Conservation (phyloP, 2,888 invertebrate genomes). For the Rhagonycha lutea region DNA sequence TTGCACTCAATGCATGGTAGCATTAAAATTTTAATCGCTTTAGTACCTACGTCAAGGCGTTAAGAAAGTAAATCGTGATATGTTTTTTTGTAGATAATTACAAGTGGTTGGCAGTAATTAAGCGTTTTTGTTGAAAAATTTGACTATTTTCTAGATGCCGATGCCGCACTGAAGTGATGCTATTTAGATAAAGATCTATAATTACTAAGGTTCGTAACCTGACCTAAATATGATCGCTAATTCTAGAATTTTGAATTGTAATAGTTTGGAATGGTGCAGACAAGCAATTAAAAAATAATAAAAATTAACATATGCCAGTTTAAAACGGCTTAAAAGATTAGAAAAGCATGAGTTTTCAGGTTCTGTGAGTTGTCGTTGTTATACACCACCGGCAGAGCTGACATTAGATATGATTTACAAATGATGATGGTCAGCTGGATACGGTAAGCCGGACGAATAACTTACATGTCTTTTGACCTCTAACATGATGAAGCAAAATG, state of each 20-base stretch:
- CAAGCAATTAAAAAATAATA: constrained; percentile 9
- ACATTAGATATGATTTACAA: constrained; percentile 35
- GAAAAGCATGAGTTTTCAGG: constrained; percentile 29
- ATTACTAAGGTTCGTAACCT: constrained; percentile 4
- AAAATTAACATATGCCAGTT: constrained; percentile 25
- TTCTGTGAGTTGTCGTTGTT: constrained; percentile 30
- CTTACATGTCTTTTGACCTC: constrained; percentile 29
- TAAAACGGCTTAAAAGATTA: constrained; percentile 23
- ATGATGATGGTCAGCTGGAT: constrained; percentile 34
- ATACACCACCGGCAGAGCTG: constrained; percentile 29
- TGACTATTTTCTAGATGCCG: background rate
- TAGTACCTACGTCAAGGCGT: background rate
- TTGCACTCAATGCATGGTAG: background rate
- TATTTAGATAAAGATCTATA: constrained; percentile 5
- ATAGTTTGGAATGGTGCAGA: background rate
- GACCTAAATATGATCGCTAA: constrained; percentile 5
- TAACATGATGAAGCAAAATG: constrained; percentile 30
- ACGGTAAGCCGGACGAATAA: constrained; percentile 31
- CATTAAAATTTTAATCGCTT: background rate
- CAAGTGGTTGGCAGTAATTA: background rate
- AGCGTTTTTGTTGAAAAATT: background rate
- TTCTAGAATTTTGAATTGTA: background rate
- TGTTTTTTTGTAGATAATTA: background rate
- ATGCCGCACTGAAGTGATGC: background rate
- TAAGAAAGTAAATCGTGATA: background rate